Evolutionary conservation across 92 coral and sea anemone species (phyloP).

Genomic region (Muricea muricata): DNA sequence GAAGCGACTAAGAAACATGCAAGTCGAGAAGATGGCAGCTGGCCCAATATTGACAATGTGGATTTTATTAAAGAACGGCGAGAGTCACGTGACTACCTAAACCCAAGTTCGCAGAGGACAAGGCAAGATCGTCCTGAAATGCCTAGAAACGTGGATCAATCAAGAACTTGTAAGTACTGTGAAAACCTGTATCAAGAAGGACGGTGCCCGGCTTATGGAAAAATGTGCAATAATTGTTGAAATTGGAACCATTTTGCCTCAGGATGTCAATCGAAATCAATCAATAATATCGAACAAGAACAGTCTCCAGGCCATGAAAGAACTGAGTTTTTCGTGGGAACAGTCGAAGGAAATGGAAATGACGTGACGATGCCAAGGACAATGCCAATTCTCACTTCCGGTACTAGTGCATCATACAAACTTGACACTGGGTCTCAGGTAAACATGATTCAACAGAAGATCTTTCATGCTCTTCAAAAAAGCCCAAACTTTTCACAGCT

Average conservation of each 20-base stretch:
- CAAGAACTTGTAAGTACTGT: constrained; percentile 36
- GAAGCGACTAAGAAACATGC: constrained; percentile 54
- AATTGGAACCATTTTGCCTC: no score
- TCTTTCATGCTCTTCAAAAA: not conserved
- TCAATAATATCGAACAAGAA: not conserved
- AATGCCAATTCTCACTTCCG: constrained; percentile 24
- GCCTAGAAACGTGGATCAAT: constrained; percentile 19
- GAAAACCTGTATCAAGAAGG: constrained; percentile 21
- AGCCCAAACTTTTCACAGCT: not conserved
- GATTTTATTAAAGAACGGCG: constrained; percentile 45
- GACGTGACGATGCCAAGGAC: constrained; percentile 1
- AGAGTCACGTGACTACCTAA: no score
- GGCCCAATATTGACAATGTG: constrained; percentile 40
- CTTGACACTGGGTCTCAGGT: no score
- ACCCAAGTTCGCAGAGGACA: constrained; percentile 2
- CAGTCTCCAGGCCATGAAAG: not conserved
- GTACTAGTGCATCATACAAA: not conserved
- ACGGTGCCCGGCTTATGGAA: constrained; percentile 15
- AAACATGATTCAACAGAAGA: constrained; percentile 19
- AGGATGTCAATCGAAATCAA: constrained; percentile 13
- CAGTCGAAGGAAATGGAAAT: not conserved
- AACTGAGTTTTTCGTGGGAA: no score
- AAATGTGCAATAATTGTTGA: no score
- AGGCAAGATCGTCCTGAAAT: not conserved
- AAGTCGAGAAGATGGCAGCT: constrained; percentile 60